These are phyloP conservation scores for Drosophila kohkoa DNA, from an alignment of 1,140 invertebrate species.

Conservation along the genomic window DNA sequence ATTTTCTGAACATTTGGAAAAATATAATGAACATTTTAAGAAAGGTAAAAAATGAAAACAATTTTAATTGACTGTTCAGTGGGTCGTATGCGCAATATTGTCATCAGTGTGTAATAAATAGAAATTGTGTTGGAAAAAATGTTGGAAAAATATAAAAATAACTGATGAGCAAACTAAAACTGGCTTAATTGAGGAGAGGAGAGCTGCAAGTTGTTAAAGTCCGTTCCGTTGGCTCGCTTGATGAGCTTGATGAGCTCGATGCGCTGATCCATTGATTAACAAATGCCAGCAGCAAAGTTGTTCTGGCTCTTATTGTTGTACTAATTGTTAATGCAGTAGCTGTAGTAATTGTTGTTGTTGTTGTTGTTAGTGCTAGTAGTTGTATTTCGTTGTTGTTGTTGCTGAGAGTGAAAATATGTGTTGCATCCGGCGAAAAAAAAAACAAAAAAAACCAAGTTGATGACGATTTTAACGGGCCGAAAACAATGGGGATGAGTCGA, in stretches of 20 bases:
- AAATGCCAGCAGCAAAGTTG: slow-evolving; percentile 31
- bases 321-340: background rate
- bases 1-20: no score
- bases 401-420: slow-evolving; percentile 28
- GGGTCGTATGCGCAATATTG: no score
- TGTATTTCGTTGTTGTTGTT: slow-evolving; percentile 10
- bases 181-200: background rate
- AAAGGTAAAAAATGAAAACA: no score
- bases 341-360: slow-evolving; percentile 4
- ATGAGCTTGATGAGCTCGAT: background rate
- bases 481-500: slow-evolving; percentile 50
- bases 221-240: no score
- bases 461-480: slow-evolving; percentile 39
- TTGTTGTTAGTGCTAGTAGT: background rate
- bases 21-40: no score
- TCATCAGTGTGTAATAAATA: no score
- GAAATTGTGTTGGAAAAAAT: no score
- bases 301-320: background rate
- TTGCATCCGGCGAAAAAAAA: slow-evolving; percentile 29
- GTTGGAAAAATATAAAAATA: background rate
- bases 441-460: slow-evolving; percentile 10
- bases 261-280: slow-evolving; percentile 45
- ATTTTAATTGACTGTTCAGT: no score
- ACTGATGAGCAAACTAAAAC: background rate
- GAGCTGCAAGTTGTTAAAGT: slow-evolving; percentile 4